Conservation (phyloP, 2,888 invertebrate species). For the Choristoneura rosaceana region DNA sequence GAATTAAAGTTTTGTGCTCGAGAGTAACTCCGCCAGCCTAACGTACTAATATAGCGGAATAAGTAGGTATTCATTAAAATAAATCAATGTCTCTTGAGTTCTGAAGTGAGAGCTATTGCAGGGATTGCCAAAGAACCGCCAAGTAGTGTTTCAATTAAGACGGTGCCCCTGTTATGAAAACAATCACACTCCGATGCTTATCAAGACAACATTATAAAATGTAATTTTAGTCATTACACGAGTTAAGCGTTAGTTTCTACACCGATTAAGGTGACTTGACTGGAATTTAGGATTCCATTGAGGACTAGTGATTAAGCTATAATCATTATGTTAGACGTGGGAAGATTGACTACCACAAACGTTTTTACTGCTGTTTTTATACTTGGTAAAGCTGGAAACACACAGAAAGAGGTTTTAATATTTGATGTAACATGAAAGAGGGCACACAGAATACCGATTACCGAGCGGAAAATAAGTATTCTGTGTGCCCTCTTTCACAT, state of each 20-base stretch:
- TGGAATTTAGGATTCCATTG: slow-evolving; percentile 23
- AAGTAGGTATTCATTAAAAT: background rate
- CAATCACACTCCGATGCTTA: slow-evolving; percentile 57
- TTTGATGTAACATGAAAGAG: too few relatives aligned
- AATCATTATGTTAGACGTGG: slow-evolving; percentile 26
- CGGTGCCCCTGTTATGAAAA: slow-evolving; percentile 51
- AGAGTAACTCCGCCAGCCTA: too few relatives aligned
- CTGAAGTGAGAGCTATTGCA: background rate
- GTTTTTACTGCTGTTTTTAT: slow-evolving; percentile 3
- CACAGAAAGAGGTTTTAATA: too few relatives aligned
- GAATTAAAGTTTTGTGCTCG: too few relatives aligned
- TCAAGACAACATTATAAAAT: slow-evolving; percentile 56
- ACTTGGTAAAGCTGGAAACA: background rate
- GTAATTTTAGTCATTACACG: slow-evolving; percentile 24
- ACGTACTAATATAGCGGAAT: background rate
- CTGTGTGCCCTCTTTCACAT: too few relatives aligned
- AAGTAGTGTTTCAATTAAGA: slow-evolving; percentile 37
- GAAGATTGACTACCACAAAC: slow-evolving; percentile 11
- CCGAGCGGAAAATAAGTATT: too few relatives aligned
- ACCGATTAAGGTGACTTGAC: slow-evolving; percentile 30
- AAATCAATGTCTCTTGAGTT: background rate
- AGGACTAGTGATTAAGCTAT: slow-evolving; percentile 16
- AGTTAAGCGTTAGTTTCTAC: slow-evolving; percentile 33
- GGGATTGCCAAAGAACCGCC: background rate
- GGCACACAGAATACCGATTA: too few relatives aligned